phyloP scores from a whole-genome alignment of 1,140 invertebrate genomes.

The Portunus trituberculatus region DNA sequence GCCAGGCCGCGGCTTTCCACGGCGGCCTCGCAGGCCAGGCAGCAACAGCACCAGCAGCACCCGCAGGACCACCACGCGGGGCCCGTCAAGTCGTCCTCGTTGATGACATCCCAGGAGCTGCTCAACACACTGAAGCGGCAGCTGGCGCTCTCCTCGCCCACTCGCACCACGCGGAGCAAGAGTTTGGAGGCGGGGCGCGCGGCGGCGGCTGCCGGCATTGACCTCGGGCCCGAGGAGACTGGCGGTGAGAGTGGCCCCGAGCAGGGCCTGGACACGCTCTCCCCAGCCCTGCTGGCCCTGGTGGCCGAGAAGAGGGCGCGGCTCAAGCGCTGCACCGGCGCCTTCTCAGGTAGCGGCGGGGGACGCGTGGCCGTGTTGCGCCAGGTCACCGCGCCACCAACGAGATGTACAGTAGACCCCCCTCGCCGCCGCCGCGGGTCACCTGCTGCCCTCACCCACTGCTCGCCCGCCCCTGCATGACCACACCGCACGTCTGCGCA shows the following conservation, averaged over 20 bases:
- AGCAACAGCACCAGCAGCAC: slow-evolving; percentile 37
- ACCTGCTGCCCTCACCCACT: slow-evolving; percentile 68
- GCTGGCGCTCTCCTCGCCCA: slow-evolving; percentile 76
- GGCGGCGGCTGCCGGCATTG: slow-evolving; percentile 60
- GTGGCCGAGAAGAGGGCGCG: slow-evolving; percentile 76
- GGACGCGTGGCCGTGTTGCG: slow-evolving; percentile 72
- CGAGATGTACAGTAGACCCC: slow-evolving; percentile 78
- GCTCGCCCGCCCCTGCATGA: not conserved
- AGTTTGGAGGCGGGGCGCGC: slow-evolving; percentile 76
- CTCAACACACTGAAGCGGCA: slow-evolving; percentile 77
- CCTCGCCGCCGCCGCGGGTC: slow-evolving; percentile 44
- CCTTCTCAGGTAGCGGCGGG: slow-evolving; percentile 77
- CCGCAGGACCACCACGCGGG: slow-evolving; percentile 16
- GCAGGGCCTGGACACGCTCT: slow-evolving; percentile 61
- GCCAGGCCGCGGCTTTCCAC: slow-evolving; percentile 54
- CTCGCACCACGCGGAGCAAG: slow-evolving; percentile 73
- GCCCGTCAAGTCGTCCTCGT: slow-evolving; percentile 73
- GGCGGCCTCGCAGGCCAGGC: slow-evolving; percentile 6
- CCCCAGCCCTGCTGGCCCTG: slow-evolving; percentile 75
- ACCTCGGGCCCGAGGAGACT: slow-evolving; percentile 62
- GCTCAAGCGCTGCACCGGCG: slow-evolving; percentile 76
- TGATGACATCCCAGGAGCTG: slow-evolving; percentile 77
- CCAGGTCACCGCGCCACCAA: slow-evolving; percentile 76
- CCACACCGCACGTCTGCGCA: slow-evolving; percentile 25
- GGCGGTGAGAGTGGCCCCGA: slow-evolving; percentile 45